Evolutionary conservation across 1,140 invertebrate species (phyloP).

Genomic region (Cyclina sinensis): DNA sequence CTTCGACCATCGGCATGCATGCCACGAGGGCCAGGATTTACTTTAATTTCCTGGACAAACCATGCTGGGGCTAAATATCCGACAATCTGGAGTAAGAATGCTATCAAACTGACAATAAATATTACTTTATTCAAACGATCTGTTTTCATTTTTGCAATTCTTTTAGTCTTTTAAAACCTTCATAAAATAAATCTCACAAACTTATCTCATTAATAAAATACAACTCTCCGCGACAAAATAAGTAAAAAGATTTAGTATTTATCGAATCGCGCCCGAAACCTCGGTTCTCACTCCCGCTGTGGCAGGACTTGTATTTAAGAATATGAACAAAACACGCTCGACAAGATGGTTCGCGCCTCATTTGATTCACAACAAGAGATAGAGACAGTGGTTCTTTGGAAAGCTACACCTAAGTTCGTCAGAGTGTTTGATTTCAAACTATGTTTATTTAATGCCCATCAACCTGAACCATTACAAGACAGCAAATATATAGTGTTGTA

Average conservation of each 20-base stretch:
- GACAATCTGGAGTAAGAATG: slow-evolving; percentile 3
- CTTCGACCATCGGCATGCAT: slow-evolving; percentile 1
- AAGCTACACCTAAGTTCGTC: too few relatives aligned
- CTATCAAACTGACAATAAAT: not conserved
- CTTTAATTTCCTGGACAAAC: slow-evolving; percentile 22
- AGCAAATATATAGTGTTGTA: too few relatives aligned
- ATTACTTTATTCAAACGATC: slow-evolving; percentile 19
- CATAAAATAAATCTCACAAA: too few relatives aligned
- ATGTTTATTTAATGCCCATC: too few relatives aligned
- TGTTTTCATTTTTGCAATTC: not conserved
- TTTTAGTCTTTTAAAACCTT: too few relatives aligned
- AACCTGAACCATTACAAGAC: too few relatives aligned
- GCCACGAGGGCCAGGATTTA: not conserved
- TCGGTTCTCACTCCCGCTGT: not conserved
- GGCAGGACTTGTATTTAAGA: not conserved
- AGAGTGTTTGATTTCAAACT: too few relatives aligned
- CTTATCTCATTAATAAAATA: not conserved
- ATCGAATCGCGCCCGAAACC: too few relatives aligned
- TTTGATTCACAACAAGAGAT: not conserved
- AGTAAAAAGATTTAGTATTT: not conserved
- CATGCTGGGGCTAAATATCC: slow-evolving; percentile 47
- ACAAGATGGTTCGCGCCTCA: not conserved
- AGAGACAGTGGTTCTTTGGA: too few relatives aligned
- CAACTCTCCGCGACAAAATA: not conserved
- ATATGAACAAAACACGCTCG: not conserved